These are phyloP conservation scores for Alfaro cultratus DNA, from an alignment of 2,797 vertebrate species.

Conservation along the genomic window DNA sequence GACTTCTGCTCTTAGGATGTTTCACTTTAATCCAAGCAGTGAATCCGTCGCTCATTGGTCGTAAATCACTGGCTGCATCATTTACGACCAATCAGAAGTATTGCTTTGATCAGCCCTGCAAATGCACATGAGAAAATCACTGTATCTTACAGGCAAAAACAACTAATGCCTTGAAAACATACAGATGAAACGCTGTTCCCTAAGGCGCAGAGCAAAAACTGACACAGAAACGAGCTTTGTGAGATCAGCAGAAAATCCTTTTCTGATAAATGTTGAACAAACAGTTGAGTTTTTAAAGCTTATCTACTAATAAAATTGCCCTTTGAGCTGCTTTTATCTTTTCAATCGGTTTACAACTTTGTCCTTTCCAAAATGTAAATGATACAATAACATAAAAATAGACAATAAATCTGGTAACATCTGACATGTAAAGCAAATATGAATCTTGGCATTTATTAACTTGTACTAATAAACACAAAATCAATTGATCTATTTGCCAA, in stretches of 20 bases:
- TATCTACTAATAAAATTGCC: neutral
- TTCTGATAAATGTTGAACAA: neutral
- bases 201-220: too few species aligned
- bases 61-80: too few species aligned
- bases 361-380: neutral
- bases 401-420: neutral
- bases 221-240: too few species aligned
- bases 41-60: neutral
- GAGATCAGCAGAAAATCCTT: too few species aligned
- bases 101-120: neutral
- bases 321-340: neutral
- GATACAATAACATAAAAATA: neutral
- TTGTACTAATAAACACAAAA: neutral
- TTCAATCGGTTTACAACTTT: neutral
- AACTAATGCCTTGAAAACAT: neutral
- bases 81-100: neutral
- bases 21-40: neutral
- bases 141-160: neutral
- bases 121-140: neutral
- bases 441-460: neutral
- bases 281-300: neutral
- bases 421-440: neutral
- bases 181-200: neutral
- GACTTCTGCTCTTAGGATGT: neutral
- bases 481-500: too few species aligned